Evolutionary conservation across 2,797 vertebrate genomes (phyloP).

Genomic region (Falco concolor): DNA sequence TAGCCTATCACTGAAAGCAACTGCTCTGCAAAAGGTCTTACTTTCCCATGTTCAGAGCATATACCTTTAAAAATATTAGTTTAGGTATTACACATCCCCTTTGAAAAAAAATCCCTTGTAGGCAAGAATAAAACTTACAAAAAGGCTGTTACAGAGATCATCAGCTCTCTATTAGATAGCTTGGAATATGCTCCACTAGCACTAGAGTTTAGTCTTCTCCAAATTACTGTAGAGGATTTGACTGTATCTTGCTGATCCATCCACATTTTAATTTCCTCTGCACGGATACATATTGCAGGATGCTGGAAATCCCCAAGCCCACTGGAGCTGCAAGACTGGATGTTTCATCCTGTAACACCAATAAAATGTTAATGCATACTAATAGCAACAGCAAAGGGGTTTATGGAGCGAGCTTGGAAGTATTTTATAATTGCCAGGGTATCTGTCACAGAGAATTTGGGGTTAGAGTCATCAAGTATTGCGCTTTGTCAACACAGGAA

Average conservation of each 20-base stretch:
- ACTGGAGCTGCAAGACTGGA: constrained; percentile 63
- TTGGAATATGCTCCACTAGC: constrained; percentile 48
- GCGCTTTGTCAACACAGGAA: neutral
- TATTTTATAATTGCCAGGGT: constrained; percentile 45
- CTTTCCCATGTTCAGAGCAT: neutral
- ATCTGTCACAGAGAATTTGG: constrained; percentile 38
- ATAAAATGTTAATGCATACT: constrained; percentile 64
- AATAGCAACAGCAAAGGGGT: constrained; percentile 61
- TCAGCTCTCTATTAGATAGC: constrained; percentile 55
- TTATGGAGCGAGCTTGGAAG: constrained; percentile 49
- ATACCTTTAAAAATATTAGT: constrained; percentile 36
- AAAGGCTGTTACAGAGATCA: constrained; percentile 60
- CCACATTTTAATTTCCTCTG: constrained; percentile 69
- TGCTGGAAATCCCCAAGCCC: constrained; percentile 68
- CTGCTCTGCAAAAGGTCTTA: neutral
- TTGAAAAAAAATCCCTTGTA: constrained; percentile 44
- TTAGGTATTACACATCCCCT: constrained; percentile 11
- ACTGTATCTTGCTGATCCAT: constrained; percentile 68
- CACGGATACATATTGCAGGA: constrained; percentile 63
- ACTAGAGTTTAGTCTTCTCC: constrained; percentile 60
- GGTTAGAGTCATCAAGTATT: constrained; percentile 26
- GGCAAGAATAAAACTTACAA: constrained; percentile 57
- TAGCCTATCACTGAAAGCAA: neutral
- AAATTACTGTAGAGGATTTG: constrained; percentile 63
- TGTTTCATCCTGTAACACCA: constrained; percentile 62